Evolutionary conservation across 2,888 invertebrate genomes (phyloP), one percentile per base, ranked within the genome.

Genomic region (Andricus quercusramuli): DNA sequence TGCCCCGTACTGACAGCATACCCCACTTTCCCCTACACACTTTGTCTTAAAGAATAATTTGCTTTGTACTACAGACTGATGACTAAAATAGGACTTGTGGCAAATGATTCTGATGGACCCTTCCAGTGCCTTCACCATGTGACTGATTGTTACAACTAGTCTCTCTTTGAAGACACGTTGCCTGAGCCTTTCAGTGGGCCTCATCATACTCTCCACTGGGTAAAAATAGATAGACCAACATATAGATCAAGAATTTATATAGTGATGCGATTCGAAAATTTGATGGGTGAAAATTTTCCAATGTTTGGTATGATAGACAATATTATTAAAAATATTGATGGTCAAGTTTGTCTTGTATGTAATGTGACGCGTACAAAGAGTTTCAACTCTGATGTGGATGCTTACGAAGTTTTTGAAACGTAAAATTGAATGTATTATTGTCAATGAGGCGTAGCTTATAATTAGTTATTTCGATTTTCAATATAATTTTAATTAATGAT

Each of bases 191-290:
- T 79, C 32, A 70, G 20, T 15, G 64, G 64, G 1, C 11, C 22
- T 22, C 44, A 25, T 41, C 32, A 51, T 56, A 56, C 22, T 20
- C 44, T 79, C 4, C 64, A 59, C 29, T 79, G 79, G 79, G 41
- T 70, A 15, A 68, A 68, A 68, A 3, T 37, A 13, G 64, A 79
- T 59, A 70, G 79, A 5, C 51, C 56, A n/a, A 70, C 32, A n/a
- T 79, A 79, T 17, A 41, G 11, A 17, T 32, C 65, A 32, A 66
- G 32, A 32, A 20, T 65, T 32, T 65, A 20, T 32, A 20, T 65
- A 65, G 6, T 65, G 20, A 65, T 65, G 25, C 25, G 65, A 25
- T 65, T 65, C 9, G 37, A 32, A 17, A 37, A 65, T 8, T 65
- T 20, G 9, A 32, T 65, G 32, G 65, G 37, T 65, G 65, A 37